Base-by-base conservation (phyloP, 1,140 invertebrate genomes). In the Formica selysi region DNA sequence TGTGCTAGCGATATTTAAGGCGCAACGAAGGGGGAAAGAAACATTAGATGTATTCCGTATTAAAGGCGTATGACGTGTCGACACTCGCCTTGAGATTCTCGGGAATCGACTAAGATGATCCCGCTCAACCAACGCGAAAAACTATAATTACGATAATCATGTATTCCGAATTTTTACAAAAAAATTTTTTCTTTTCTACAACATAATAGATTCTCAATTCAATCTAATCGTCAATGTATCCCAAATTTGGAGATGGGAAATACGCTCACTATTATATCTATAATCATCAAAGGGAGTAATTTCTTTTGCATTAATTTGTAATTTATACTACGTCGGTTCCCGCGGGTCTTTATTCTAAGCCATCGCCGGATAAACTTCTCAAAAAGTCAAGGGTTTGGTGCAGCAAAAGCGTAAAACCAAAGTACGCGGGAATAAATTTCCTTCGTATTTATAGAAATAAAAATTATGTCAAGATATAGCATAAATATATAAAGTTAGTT, bases 1-100 rank as follows among this genome's bases (percentile, higher is more conserved):
- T 85, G 61, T 85, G 80, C 68, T 85, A 85, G 86, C 86, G 44
- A 76, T 59, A 68, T 74, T 59, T 74, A 85, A 85, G 70, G 41
- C 79, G 86, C 80, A 61, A 78, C 61, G 73, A 85, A 85, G 61
- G 61, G 59, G 73, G 73, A 85, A 78, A 76, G 61, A 85, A 54
- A 26, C 32, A 38, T 78, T 76, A 84, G 44, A 22, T 64, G 16
- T 84, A 76, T 44, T 83, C 32, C 59, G 59, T 84, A 36, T 64
- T 54, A 38, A 61, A 54, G 6, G 36, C 59, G 73, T 11, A 29
- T n/a, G 3, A 61, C 36, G 59, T n/a, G 41, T 67, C 61, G 29
- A 54, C 26, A n/a, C 59, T 62, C 71, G 81, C 71, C 70, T 51
- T 41, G 54, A 44, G 79, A 59, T 81, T 73, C 19, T 44, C 67